Evolutionary conservation across 2,113 vertebrate genomes (phyloP), one percentile per base, ranked within the genome.

Genomic region (Thalassoma bifasciatum): DNA sequence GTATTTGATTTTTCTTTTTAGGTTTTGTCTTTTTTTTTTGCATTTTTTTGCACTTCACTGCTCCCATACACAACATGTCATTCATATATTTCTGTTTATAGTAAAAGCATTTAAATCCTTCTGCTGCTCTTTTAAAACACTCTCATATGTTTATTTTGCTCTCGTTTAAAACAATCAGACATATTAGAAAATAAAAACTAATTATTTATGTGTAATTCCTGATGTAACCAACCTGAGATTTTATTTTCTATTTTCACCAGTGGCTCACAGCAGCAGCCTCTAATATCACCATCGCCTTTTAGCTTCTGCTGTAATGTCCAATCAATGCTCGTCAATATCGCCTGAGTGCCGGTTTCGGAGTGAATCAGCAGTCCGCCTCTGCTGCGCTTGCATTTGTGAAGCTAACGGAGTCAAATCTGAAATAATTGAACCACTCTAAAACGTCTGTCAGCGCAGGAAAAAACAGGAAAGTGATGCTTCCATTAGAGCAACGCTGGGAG

Each of bases 301-400:
- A 54, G 64, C 52, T 22, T 34, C 34, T 10, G 23, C 56, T 68
- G 54, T 75, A 75, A 66, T 66, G 51, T 68, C 51, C 34, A 67
- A 83, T 86, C 82, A 81, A 83, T 84, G 42, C 38, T n/a, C 77
- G 77, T 57, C 82, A 71, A 86, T 77, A 72, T 40, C 10, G 34
- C 64, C 8, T n/a, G 1, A 77, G 74, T 51, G 80, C 19, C 71
- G 57, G 75, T 63, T 57, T 63, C 30, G 26, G 50, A 60, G 63
- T 69, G 70, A 76, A 69, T 79, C 81, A 83, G 74, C 82, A 83
- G 19, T 52, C 66, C 49, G 50, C 30, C 53, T 77, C 47, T 78
- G 73, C 82, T 73, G 71, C 17, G 0, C 37, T 81, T 64, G 73
- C 75, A 66, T 77, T 68, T 67, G 64, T 64, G 64, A 65, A 65